A percentile compares a stretch with the other conserved stretches of the same genome.
These are phyloP conservation scores for Pantherophis vulpinus DNA, from an alignment of 2,797 vertebrate genomes.

Conservation along the genomic window DNA sequence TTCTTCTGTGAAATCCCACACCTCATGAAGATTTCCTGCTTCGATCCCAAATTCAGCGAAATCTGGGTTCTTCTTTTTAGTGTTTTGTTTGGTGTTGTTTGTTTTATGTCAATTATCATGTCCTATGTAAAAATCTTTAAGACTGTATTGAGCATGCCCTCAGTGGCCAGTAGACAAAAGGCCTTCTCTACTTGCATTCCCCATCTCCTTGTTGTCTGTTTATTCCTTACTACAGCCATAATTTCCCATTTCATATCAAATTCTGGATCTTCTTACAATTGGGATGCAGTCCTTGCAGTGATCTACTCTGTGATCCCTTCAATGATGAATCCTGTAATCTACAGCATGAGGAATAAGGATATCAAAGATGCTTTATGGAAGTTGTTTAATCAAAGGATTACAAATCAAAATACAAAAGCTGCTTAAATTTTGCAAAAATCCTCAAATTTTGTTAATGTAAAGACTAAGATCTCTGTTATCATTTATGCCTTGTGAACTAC, in stretches of 20 bases:
- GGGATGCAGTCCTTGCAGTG: background rate
- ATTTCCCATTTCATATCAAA: background rate
- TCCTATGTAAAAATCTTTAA: background rate
- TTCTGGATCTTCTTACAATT: background rate
- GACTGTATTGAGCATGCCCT: background rate
- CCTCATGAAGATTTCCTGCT: background rate
- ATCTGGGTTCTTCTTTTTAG: background rate
- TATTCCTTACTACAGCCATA: background rate
- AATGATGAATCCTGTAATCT: background rate
- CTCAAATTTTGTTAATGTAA: background rate
- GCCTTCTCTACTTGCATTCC: background rate
- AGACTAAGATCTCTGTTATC: background rate
- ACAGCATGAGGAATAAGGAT: background rate
- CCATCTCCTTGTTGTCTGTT: background rate
- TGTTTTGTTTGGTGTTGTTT: background rate
- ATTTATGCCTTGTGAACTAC: background rate
- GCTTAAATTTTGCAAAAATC: background rate
- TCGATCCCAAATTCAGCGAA: background rate
- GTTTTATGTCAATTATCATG: background rate
- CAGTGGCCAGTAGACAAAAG: background rate
- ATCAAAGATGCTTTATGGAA: background rate
- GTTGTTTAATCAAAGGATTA: background rate
- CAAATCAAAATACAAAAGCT: background rate
- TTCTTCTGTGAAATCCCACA: background rate
- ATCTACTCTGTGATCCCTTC: background rate